Percentiles rank a stretch among this genome's conserved stretches.
Evolutionary conservation across 2,888 invertebrate genomes (phyloP).

Genomic region (Linnaemya vulpina): DNA sequence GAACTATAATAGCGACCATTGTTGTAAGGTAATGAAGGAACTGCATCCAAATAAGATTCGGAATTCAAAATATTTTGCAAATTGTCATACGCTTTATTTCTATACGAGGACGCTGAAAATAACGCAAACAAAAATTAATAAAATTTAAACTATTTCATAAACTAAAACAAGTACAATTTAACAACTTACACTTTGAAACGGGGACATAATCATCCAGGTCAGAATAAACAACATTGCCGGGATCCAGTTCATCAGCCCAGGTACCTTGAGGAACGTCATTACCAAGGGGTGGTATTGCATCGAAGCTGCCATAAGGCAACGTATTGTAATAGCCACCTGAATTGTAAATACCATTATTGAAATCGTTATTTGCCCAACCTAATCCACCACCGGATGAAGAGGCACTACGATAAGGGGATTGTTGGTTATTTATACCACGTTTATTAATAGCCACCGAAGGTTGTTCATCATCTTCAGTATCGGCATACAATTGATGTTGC

Average conservation of each 20-base stretch:
- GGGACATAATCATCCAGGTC: constrained; percentile 81
- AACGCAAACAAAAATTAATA: background rate
- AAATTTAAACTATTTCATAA: background rate
- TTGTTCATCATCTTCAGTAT: constrained; percentile 73
- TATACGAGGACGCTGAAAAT: constrained; percentile 74
- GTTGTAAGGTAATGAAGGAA: constrained; percentile 80
- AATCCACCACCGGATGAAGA: constrained; percentile 8
- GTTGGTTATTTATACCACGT: constrained; percentile 80
- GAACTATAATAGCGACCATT: constrained; percentile 79
- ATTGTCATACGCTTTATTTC: constrained; percentile 82
- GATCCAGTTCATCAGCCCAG: constrained; percentile 82
- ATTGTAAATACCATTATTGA: constrained; percentile 51
- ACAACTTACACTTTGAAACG: constrained; percentile 75
- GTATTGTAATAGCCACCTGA: constrained; percentile 66
- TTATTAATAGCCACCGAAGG: constrained; percentile 75
- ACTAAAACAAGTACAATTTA: background rate
- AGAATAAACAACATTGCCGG: constrained; percentile 76
- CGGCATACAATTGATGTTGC: constrained; percentile 71
- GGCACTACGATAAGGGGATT: constrained; percentile 68
- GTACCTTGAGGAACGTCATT: constrained; percentile 78
- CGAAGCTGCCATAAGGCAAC: constrained; percentile 72
- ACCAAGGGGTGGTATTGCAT: constrained; percentile 39
- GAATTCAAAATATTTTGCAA: constrained; percentile 82
- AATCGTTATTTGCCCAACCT: constrained; percentile 41
- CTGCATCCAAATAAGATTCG: constrained; percentile 81